phyloP scores from a whole-genome alignment of 1,140 invertebrate species.

The Brachionus rubens region DNA sequence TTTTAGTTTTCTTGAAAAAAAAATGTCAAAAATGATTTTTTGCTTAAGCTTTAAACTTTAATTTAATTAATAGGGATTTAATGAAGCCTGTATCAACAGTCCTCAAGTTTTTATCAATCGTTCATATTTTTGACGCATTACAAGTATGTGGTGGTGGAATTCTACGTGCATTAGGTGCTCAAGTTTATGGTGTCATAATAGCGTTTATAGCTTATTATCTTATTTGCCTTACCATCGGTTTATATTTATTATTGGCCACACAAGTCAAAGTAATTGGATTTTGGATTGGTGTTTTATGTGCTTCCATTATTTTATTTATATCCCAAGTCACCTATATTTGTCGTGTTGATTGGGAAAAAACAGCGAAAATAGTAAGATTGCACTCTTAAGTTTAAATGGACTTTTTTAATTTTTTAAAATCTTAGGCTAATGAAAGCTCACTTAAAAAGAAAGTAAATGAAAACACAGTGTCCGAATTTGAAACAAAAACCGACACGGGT shows the following conservation, averaged over 20 bases:
- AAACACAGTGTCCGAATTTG: neutral
- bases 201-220: slow-evolving; percentile 10
- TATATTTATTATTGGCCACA: neutral
- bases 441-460: neutral
- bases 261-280: neutral
- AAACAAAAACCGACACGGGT: neutral
- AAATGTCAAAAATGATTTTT: too few relatives aligned
- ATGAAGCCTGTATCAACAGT: neutral
- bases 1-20: neutral
- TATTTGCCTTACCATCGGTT: neutral
- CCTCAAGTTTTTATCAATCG: neutral
- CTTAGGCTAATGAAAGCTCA: neutral
- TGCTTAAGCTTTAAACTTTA: neutral
- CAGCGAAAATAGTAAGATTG: neutral
- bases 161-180: neutral
- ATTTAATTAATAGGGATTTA: neutral
- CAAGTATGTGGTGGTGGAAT: slow-evolving; percentile 2
- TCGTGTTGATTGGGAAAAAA: neutral
- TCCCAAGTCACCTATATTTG: neutral
- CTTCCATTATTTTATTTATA: neutral
- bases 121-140: slow-evolving; percentile 22
- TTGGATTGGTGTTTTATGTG: neutral
- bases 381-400: neutral
- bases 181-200: slow-evolving; percentile 3
- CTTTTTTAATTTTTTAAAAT: neutral